phyloP scores from a whole-genome alignment of 2,888 invertebrate genomes.

The Aporophyla nigra region DNA sequence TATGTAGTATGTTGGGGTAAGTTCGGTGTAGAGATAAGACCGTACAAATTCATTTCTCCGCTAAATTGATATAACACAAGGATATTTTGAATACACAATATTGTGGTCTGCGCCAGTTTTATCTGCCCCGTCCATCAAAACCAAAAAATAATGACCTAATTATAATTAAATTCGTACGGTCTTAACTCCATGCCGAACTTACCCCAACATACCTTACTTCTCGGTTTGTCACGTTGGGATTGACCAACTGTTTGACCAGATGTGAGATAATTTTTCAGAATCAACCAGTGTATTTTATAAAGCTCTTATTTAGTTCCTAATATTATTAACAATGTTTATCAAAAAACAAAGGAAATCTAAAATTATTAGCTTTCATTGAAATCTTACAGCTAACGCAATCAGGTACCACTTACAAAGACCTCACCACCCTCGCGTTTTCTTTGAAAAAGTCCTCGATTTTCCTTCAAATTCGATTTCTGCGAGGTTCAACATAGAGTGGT shows the following conservation, averaged over 20 bases:
- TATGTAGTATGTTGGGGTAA: no score
- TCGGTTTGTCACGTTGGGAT: not conserved
- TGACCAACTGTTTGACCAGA: no score
- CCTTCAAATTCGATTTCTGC: slow-evolving; percentile 18
- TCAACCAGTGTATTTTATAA: not conserved
- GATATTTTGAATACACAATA: no score
- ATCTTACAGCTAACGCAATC: slow-evolving; percentile 29
- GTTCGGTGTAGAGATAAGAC: no score
- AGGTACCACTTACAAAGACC: slow-evolving; percentile 27
- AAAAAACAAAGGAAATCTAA: slow-evolving; percentile 25
- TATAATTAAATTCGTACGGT: no score
- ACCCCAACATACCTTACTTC: no score
- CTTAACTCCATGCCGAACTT: no score
- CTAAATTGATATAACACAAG: no score
- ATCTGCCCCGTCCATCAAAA: no score
- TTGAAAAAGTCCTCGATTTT: not conserved
- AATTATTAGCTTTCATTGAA: slow-evolving; percentile 25
- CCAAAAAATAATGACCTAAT: no score
- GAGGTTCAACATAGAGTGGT: slow-evolving; percentile 56
- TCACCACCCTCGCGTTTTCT: slow-evolving; percentile 4
- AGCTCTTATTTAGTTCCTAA: not conserved
- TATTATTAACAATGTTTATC: not conserved
- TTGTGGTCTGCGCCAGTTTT: no score
- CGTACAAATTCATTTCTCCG: no score
- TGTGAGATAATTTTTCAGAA: not conserved